Base-by-base conservation (phyloP, 2,113 vertebrate genomes). In the Neodontobutis hainanensis region DNA sequence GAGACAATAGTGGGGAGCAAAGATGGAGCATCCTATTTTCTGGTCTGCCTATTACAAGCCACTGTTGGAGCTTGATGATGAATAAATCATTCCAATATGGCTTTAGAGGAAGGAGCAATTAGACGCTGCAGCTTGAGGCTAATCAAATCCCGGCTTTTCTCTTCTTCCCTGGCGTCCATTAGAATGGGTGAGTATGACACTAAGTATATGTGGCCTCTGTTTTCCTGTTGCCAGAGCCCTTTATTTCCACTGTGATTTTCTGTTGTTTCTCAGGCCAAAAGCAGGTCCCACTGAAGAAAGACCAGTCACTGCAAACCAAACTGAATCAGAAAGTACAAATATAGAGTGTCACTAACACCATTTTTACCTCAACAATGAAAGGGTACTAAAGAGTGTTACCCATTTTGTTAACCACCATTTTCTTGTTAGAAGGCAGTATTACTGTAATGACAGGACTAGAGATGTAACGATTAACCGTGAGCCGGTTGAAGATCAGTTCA, bases 21-120 rank as follows among this genome's bases (percentile, higher is more conserved):
- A 65, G 77, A 82, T 64, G 14, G 62, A 75, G 77, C 69, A 75
- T 73, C 76, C 78, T 49, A 57, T 78, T 84, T 82, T 80, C 79
- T 82, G 81, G 65, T 70, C 52, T 71, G 62, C 71, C 48, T 61
- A 68, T 88, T 85, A 86, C 77, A 76, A 16, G 62, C 65, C 61
- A 75, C 80, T 58, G 84, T 87, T 80, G 67, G 68, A 70, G 74
- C 77, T 83, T 84, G 73, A 75, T 78, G 82, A 89, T 86, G 83
- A 90, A 91, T 90, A 91, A 90, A 90, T 91, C 85, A 92, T 86
- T 89, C 78, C 87, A 90, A 90, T 90, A 89, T 90, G 86, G 87
- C 83, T 90, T 89, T 85, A 73, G 85, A 85, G 79, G 81, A 82
- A 77, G 83, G 75, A 68, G 80, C 85, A 90, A 90, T 92, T 91